Conservation (phyloP, 2,797 vertebrate genomes). For the Lagorchestes hirsutus region DNA sequence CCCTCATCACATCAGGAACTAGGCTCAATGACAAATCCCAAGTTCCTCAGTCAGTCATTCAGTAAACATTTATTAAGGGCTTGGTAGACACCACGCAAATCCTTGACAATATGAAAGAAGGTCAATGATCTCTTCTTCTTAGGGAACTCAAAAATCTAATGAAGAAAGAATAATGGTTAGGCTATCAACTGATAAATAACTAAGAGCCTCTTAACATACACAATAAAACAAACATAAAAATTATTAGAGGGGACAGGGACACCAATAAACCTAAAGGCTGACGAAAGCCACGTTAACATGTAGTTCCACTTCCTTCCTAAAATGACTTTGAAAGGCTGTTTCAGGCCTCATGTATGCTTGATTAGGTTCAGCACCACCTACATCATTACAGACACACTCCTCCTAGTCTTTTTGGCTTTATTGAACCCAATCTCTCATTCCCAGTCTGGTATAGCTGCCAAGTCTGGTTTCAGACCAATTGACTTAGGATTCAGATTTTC, state of each 20-base stretch:
- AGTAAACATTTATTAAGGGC: neutral
- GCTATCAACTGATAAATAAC: neutral
- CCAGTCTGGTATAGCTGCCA: too few species aligned
- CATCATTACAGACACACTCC: too few species aligned
- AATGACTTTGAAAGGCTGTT: neutral
- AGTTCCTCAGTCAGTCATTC: too few species aligned
- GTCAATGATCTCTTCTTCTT: neutral
- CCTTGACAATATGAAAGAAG: neutral
- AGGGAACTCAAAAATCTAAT: neutral
- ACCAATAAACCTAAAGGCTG: neutral
- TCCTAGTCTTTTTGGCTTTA: too few species aligned
- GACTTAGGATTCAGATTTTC: too few species aligned
- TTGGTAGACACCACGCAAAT: neutral
- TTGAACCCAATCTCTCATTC: too few species aligned
- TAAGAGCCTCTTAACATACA: neutral
- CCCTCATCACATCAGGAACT: neutral
- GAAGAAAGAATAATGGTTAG: neutral
- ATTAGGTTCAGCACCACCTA: too few species aligned
- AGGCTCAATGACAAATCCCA: neutral
- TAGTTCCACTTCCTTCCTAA: neutral
- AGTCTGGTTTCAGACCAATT: too few species aligned
- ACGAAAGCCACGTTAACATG: neutral
- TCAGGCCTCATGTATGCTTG: too few species aligned
- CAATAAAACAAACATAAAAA: neutral
- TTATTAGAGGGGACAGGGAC: accelerated